Percentiles rank a stretch among this genome's conserved stretches.
Evolutionary conservation across 2,888 invertebrate genomes (phyloP).

Genomic region (Epiblema foenella): DNA sequence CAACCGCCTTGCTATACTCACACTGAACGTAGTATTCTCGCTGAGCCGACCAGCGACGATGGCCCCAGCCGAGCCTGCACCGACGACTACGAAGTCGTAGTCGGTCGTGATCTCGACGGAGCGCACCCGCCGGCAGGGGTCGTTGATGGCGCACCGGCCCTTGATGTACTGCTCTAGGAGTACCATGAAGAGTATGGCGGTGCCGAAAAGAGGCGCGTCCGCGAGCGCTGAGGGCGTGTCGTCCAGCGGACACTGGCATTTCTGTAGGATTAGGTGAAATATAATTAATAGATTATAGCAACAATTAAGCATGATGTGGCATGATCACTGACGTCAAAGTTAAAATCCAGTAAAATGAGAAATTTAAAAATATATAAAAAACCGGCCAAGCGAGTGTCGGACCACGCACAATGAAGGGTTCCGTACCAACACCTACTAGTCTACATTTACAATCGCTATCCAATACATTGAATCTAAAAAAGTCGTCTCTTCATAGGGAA

Average conservation of each 20-base stretch:
- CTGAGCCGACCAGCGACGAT: conserved; percentile 86
- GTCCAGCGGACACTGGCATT: conserved; percentile 78
- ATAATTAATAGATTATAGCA: background rate
- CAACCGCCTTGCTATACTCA: conserved; percentile 46
- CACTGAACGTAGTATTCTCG: conserved; percentile 81
- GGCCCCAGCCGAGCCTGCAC: conserved; percentile 86
- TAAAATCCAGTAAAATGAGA: no score
- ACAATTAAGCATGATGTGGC: background rate
- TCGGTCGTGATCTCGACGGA: conserved; percentile 67
- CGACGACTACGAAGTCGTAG: conserved; percentile 88
- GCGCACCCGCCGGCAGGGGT: conserved; percentile 82
- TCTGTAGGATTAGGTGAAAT: conserved; percentile 47
- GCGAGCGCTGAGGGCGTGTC: conserved; percentile 80
- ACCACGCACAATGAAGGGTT: no score
- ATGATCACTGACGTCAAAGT: background rate
- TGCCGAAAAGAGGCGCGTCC: conserved; percentile 81
- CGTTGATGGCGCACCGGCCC: conserved; percentile 77
- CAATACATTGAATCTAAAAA: no score
- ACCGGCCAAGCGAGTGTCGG: no score
- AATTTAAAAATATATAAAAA: no score
- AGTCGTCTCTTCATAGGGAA: no score
- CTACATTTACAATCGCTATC: no score
- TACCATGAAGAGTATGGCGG: conserved; percentile 84
- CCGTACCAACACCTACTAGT: no score
- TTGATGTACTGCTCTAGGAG: conserved; percentile 84